Percentiles rank a stretch among this genome's conserved stretches.
Evolutionary conservation across 2,888 invertebrate species (phyloP).

Genomic region (Auanema sp.): DNA sequence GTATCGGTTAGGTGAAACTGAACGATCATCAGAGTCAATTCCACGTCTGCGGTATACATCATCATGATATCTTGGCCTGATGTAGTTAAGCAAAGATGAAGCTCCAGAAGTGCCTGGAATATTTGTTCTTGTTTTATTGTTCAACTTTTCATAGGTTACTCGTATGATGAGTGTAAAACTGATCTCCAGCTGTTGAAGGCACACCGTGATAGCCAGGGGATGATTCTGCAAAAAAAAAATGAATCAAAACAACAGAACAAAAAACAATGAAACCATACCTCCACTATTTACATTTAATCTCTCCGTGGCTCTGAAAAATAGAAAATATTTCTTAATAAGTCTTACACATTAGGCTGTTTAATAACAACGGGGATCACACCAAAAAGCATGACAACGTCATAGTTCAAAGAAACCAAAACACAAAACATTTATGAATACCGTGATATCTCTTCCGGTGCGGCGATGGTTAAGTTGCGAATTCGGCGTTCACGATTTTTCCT

Average conservation of each 20-base stretch:
- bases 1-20: neutral
- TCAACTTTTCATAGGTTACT: neutral
- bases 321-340: conserved; percentile 5
- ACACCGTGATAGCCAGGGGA: too few species aligned
- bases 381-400: neutral
- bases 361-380: neutral
- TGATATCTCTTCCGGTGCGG: conserved; percentile 51
- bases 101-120: conserved; percentile 7
- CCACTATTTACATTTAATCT: conserved; percentile 10
- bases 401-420: conserved; percentile 15
- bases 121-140: neutral
- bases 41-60: conserved; percentile 33
- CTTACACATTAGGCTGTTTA: too few species aligned
- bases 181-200: conserved; percentile 25
- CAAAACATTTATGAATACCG: conserved; percentile 26
- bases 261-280: too few species aligned
- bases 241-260: too few species aligned
- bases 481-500: conserved; percentile 60
- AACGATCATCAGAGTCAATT: conserved; percentile 1
- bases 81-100: conserved; percentile 30
- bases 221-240: too few species aligned
- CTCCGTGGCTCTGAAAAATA: conserved; percentile 34
- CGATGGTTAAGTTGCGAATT: conserved; percentile 57
- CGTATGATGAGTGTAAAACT: conserved; percentile 33
- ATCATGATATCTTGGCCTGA: conserved; percentile 43